A percentile compares a stretch with the other conserved stretches of the same genome.
Conservation (phyloP, 2,888 invertebrate species). For the Liopterus haemorrhoidalis region DNA sequence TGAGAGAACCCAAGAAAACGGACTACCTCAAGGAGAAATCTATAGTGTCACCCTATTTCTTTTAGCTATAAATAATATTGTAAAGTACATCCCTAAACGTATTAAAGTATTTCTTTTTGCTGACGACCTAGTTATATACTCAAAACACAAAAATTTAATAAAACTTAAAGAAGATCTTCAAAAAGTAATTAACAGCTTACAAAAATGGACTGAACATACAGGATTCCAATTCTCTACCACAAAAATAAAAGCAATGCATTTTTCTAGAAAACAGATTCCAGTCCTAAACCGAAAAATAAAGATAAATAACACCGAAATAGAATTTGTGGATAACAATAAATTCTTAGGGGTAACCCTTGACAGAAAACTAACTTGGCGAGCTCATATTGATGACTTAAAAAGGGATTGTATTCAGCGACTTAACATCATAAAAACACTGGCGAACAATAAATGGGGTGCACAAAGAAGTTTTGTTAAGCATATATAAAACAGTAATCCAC, state of each 20-base stretch:
- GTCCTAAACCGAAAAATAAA: too few species aligned
- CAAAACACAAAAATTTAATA: neutral
- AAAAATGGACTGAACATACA: neutral
- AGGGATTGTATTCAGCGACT: neutral
- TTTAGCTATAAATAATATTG: neutral
- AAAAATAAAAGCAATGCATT: conserved; percentile 3
- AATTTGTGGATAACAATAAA: neutral
- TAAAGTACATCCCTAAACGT: neutral
- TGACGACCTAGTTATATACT: conserved; percentile 4
- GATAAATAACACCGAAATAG: too few species aligned
- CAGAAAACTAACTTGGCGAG: conserved; percentile 1
- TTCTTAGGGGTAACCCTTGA: conserved; percentile 5
- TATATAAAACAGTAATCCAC: neutral
- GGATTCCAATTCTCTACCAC: neutral
- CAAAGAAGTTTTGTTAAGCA: neutral
- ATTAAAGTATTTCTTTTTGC: conserved; percentile 4
- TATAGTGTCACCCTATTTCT: conserved; percentile 5
- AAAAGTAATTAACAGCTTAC: neutral
- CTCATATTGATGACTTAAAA: neutral
- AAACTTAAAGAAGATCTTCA: neutral
- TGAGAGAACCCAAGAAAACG: neutral
- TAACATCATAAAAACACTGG: conserved; percentile 4
- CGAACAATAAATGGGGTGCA: conserved; percentile 6
- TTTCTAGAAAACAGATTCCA: neutral
- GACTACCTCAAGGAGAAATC: conserved; percentile 1